Evolutionary conservation across 2,797 vertebrate species (phyloP), one percentile per base, ranked within the genome.

Genomic region (Limnodromus scolopaceus): DNA sequence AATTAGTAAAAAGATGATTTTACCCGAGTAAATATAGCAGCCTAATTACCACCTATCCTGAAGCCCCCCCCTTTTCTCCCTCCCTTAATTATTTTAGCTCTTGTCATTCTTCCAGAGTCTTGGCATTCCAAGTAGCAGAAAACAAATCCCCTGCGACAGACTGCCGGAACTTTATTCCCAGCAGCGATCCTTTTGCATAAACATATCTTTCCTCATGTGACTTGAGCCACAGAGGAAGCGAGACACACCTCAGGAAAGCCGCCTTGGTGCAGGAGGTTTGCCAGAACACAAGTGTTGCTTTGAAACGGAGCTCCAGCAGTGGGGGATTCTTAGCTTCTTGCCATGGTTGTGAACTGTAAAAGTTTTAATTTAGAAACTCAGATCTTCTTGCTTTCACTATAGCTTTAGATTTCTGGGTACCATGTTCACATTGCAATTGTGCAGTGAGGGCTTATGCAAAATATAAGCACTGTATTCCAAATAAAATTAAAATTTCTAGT

Each of bases 281-380:
- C 61, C 38, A 39, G 43, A 53, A 41, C 30, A 11, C 1, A 10
- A 39, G 27, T 2, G 0, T 8, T 2, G 1, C 38, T 15, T 6
- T 22, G 48, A 55, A 27, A 61, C 9, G 8, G 15, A 54, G 39
- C 57, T 54, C 11, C 13, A 45, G 41, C 53, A 28, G 32, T 1
- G 2, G 12, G 27, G 4, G 3, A 10, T 10, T 48, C 27, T 34
- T 4, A 17, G 19, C n/a, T 41, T 27, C 49, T 38, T n/a, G 13
- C 25, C 9, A 5, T 11, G 27, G 10, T 11, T 64, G 24, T 64
- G 24, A n/a, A 38, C 43, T 13, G 32, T 10, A 18, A 28, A 55
- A 41, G 38, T 63, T 55, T 24, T 34, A 5, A 45, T 36, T 45
- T 46, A n/a, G 10, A 46, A n/a, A 34, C 72, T 63, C 27, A 20